A percentile compares a stretch with the other conserved stretches of the same genome.
These are phyloP conservation scores for Thysanoteuthis rhombus DNA, from an alignment of 2,888 invertebrate genomes.

Conservation along the genomic window DNA sequence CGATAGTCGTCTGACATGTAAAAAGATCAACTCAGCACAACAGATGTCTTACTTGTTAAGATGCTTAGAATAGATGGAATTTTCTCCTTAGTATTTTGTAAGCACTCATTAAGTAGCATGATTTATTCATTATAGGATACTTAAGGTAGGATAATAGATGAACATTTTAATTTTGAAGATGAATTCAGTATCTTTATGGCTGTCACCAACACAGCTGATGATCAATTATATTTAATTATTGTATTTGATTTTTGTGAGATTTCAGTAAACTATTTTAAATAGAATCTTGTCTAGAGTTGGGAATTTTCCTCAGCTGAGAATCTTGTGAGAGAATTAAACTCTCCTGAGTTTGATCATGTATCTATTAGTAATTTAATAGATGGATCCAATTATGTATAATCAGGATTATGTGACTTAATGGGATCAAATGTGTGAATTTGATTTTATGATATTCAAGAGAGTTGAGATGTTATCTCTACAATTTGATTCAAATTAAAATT, in stretches of 20 bases:
- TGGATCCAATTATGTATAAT: background rate
- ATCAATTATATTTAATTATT: too few species aligned
- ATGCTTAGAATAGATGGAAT: background rate
- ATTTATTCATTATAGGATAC: background rate
- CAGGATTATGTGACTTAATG: background rate
- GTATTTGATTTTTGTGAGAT: background rate
- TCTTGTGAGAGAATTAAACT: background rate
- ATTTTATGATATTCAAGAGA: background rate
- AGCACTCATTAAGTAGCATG: background rate
- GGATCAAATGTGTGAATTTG: background rate
- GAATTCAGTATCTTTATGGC: background rate
- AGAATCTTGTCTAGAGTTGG: too few species aligned
- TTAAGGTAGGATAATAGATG: background rate
- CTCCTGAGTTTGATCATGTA: background rate
- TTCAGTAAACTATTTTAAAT: too few species aligned
- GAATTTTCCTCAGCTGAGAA: too few species aligned
- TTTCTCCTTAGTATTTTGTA: background rate
- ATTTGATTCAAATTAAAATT: background rate
- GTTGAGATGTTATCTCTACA: too few species aligned
- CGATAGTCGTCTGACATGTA: background rate
- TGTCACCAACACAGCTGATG: background rate
- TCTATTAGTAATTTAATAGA: background rate
- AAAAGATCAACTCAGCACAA: background rate
- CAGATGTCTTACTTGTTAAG: background rate
- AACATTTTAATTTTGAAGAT: too few species aligned